Conservation (phyloP, 2,113 vertebrate genomes). For the Hippocampus comes region DNA sequence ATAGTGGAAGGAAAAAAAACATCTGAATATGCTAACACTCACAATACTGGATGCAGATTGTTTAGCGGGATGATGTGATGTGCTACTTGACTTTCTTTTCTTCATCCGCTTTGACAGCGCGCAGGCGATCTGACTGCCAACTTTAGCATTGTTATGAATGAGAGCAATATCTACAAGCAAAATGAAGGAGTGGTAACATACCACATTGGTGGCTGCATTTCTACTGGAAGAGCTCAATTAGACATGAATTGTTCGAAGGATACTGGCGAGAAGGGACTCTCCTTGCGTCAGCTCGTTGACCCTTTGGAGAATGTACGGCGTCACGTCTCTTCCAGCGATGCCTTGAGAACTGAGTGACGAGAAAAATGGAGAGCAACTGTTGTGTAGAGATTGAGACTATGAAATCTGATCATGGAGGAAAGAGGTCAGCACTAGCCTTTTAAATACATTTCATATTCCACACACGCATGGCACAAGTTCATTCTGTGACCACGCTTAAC, state of each 20-base stretch:
- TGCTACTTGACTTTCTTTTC: conserved; percentile 12
- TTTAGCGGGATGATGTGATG: conserved; percentile 24
- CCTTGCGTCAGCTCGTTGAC: conserved; percentile 78
- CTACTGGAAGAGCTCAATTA: neutral
- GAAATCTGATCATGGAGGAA: neutral
- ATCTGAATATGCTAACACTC: conserved; percentile 31
- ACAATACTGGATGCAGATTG: conserved; percentile 47
- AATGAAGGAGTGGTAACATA: neutral
- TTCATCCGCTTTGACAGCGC: conserved; percentile 70
- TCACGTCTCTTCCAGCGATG: conserved; percentile 81
- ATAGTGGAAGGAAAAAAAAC: neutral
- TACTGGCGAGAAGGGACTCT: conserved; percentile 83
- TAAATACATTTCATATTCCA: neutral
- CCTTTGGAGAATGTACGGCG: conserved; percentile 81
- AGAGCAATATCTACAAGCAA: conserved; percentile 78
- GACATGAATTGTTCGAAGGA: conserved; percentile 62
- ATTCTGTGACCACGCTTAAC: no score
- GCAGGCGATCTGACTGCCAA: conserved; percentile 83
- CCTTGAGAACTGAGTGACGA: conserved; percentile 64
- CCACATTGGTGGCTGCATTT: neutral
- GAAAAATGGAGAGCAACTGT: neutral
- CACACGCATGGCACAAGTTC: no score
- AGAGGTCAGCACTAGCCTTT: neutral
- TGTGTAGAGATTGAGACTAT: neutral
- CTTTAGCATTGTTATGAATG: conserved; percentile 84